phyloP scores from a whole-genome alignment of 2,113 vertebrate species.

The Corynorhinus townsendii region DNA sequence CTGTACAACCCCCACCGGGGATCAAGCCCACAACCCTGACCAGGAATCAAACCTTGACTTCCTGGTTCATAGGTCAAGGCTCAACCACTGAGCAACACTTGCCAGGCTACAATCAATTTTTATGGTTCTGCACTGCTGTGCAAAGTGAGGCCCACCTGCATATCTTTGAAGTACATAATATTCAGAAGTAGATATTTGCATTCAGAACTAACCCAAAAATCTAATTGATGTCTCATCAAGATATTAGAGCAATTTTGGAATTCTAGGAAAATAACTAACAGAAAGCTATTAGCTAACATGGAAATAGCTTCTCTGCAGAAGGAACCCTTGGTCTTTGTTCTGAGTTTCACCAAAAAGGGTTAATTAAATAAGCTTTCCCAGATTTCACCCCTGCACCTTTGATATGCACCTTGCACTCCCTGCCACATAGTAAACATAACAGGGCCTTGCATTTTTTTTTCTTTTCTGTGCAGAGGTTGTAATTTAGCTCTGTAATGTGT shows the following conservation, averaged over 20 bases:
- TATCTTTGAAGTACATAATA: not conserved
- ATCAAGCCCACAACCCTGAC: too few relatives aligned
- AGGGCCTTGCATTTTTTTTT: not conserved
- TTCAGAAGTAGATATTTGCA: conserved; percentile 24
- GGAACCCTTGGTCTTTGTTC: not conserved
- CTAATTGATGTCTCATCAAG: conserved; percentile 13
- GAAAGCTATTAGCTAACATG: conserved; percentile 36
- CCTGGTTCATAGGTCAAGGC: too few relatives aligned
- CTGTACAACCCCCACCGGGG: too few relatives aligned
- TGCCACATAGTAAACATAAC: not conserved
- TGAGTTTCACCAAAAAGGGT: conserved; percentile 47
- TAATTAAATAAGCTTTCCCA: conserved; percentile 19
- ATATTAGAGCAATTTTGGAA: conserved; percentile 9
- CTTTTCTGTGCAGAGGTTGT: not conserved
- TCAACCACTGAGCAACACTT: too few relatives aligned
- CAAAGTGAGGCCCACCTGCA: not conserved
- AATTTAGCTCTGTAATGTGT: not conserved
- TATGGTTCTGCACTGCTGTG: not conserved
- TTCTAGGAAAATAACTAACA: conserved; percentile 35
- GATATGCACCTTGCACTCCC: conserved; percentile 12
- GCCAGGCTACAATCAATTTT: not conserved
- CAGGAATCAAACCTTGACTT: too few relatives aligned
- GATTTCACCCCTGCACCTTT: conserved; percentile 26
- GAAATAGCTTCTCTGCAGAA: conserved; percentile 47
- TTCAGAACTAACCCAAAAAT: not conserved